phyloP scores from a whole-genome alignment of 2,888 invertebrate species.

The Zaprionus lineosus region DNA sequence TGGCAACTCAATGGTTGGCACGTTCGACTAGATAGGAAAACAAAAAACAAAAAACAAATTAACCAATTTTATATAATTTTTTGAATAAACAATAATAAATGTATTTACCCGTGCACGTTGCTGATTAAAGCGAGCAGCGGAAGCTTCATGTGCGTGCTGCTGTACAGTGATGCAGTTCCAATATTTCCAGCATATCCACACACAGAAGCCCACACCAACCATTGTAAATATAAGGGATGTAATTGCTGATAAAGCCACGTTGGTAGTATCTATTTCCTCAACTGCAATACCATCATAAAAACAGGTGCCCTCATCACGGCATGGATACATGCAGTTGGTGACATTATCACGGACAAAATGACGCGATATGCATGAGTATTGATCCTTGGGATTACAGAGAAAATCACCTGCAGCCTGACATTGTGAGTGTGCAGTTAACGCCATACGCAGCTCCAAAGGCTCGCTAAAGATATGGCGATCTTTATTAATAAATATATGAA shows the following conservation, averaged over 20 bases:
- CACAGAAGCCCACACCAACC: slow-evolving; percentile 81
- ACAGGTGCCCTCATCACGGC: slow-evolving; percentile 80
- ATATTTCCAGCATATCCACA: slow-evolving; percentile 82
- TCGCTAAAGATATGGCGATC: slow-evolving; percentile 65
- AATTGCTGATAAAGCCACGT: slow-evolving; percentile 81
- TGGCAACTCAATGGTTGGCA: slow-evolving; percentile 78
- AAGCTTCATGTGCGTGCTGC: slow-evolving; percentile 80
- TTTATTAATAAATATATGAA: slow-evolving; percentile 75
- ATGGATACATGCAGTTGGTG: slow-evolving; percentile 81
- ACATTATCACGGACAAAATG: slow-evolving; percentile 81
- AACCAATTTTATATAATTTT: too few relatives aligned
- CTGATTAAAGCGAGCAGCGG: slow-evolving; percentile 74
- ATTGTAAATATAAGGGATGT: slow-evolving; percentile 82
- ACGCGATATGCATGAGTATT: slow-evolving; percentile 80
- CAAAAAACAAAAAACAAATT: not conserved
- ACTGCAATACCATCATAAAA: slow-evolving; percentile 73
- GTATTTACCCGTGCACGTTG: slow-evolving; percentile 55
- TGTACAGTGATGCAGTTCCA: slow-evolving; percentile 82
- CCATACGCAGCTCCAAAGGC: slow-evolving; percentile 80
- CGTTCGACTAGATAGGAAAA: slow-evolving; percentile 66
- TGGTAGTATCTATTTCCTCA: slow-evolving; percentile 77
- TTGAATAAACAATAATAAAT: too few relatives aligned
- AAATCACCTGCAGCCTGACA: slow-evolving; percentile 78
- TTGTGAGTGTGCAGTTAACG: slow-evolving; percentile 79
- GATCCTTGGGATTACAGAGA: slow-evolving; percentile 75